Percentiles rank a stretch among this genome's conserved stretches.
phyloP scores from a whole-genome alignment of 2,797 vertebrate genomes.

The Avahi laniger region DNA sequence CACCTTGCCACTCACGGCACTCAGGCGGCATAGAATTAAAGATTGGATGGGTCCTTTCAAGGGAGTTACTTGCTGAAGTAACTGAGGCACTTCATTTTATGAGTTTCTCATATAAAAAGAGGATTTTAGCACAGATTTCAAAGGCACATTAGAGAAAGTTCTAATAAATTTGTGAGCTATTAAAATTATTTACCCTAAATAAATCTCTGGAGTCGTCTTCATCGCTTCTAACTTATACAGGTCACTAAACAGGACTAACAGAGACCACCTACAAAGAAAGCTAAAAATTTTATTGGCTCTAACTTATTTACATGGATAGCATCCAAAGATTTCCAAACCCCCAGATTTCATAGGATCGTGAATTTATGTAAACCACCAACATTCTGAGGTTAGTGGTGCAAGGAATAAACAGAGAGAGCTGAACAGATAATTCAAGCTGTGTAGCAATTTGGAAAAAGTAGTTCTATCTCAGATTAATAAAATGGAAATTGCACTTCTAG shows the following conservation, averaged over 20 bases:
- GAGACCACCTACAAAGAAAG: slow-evolving; percentile 62
- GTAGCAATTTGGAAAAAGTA: slow-evolving; percentile 75
- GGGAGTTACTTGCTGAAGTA: neutral
- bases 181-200: slow-evolving; percentile 45
- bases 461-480: slow-evolving; percentile 79
- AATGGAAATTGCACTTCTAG: slow-evolving; percentile 75
- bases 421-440: slow-evolving; percentile 76
- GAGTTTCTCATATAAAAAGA: neutral
- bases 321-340: slow-evolving; percentile 57
- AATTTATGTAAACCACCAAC: slow-evolving; percentile 70
- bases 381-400: slow-evolving; percentile 76
- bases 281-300: slow-evolving; percentile 45
- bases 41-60: neutral
- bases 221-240: neutral
- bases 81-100: neutral
- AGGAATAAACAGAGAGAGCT: slow-evolving; percentile 68
- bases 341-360: slow-evolving; percentile 55
- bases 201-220: slow-evolving; percentile 17
- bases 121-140: slow-evolving; percentile 22
- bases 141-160: neutral
- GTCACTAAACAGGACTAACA: slow-evolving; percentile 59
- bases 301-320: neutral
- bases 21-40: neutral
- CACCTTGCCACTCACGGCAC: neutral
- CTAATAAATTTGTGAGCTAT: slow-evolving; percentile 7